These are phyloP conservation scores for Neolamprologus devosi DNA, from an alignment of 2,113 vertebrate genomes.

Conservation along the genomic window DNA sequence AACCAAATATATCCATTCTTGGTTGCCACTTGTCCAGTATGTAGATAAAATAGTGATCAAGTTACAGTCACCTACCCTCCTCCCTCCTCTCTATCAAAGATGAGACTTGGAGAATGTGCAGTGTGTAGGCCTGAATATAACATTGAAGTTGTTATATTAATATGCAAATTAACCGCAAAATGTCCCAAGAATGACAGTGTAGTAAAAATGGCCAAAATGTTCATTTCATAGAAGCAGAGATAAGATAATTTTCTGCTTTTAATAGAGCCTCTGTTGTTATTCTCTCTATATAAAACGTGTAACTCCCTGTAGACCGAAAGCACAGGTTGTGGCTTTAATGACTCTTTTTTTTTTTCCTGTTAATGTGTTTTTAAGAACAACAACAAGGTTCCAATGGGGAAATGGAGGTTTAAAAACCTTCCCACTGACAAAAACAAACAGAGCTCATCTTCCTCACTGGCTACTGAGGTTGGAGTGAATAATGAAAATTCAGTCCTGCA, in stretches of 20 bases:
- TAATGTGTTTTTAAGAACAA: neutral
- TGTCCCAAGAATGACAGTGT: neutral
- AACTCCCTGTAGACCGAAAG: neutral
- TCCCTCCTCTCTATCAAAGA: neutral
- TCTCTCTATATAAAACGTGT: neutral
- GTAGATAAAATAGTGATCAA: neutral
- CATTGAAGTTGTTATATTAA: neutral
- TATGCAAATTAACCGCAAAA: neutral
- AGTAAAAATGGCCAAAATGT: neutral
- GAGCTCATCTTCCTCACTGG: neutral
- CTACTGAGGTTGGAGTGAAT: neutral
- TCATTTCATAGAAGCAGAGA: neutral
- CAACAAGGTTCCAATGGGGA: neutral
- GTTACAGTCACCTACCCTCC: neutral
- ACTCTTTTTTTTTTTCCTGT: neutral
- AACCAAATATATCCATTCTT: neutral
- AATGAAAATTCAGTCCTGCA: neutral
- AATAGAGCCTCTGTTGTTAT: neutral
- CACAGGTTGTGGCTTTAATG: neutral
- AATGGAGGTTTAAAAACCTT: neutral
- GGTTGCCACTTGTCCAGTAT: neutral
- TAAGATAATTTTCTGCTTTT: neutral
- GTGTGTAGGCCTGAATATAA: neutral
- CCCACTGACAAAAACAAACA: neutral
- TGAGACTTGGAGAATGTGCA: neutral